phyloP scores from a whole-genome alignment of 2,113 vertebrate genomes.

The Steatornis caripensis region DNA sequence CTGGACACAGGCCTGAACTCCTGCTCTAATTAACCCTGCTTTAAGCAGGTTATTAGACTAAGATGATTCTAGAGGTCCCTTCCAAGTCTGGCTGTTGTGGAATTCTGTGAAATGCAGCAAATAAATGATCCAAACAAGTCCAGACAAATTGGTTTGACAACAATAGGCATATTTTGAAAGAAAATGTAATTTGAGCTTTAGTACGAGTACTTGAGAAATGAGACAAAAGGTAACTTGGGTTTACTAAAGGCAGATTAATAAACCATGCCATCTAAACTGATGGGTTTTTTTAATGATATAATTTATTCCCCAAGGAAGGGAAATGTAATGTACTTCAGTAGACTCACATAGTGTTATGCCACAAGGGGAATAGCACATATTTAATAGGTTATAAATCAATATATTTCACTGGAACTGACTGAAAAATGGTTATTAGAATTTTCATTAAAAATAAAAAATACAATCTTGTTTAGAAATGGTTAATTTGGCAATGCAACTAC shows the following conservation, averaged over 20 bases:
- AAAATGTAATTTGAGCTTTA: not conserved
- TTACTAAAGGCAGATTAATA: not conserved
- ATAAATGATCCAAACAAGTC: not conserved
- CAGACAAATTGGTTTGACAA: not conserved
- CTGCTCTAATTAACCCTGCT: not conserved
- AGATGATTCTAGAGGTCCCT: not conserved
- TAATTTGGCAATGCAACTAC: not conserved
- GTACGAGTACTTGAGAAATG: not conserved
- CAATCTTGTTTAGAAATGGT: no score
- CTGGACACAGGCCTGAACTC: not conserved
- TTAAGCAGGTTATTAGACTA: not conserved
- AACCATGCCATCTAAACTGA: not conserved
- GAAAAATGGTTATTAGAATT: not conserved
- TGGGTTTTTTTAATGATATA: not conserved
- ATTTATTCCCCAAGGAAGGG: not conserved
- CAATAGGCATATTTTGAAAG: not conserved
- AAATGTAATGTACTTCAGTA: not conserved
- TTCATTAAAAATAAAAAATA: not conserved
- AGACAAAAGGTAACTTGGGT: not conserved
- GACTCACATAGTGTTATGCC: not conserved
- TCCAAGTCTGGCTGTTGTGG: not conserved
- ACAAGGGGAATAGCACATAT: not conserved
- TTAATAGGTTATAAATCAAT: not conserved
- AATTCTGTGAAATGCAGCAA: not conserved
- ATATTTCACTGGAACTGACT: not conserved